Evolutionary conservation across 1,140 invertebrate species (phyloP), one percentile per base, ranked within the genome.

Genomic region (Meteorus sp.): DNA sequence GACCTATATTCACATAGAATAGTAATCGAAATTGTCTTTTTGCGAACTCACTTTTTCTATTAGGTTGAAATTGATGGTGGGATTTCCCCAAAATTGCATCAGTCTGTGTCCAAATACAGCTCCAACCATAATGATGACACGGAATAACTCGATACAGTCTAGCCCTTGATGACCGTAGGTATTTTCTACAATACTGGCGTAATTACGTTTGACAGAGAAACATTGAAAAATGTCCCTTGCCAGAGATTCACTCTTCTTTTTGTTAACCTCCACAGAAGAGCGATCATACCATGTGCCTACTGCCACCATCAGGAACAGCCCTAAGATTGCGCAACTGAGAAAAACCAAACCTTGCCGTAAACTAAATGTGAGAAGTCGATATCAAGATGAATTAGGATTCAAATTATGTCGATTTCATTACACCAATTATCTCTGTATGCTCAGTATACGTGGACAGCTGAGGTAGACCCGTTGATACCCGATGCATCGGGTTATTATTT

Each of bases 151-250:
- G 11, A 72, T 66, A 8, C 56, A 56, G 27, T 72, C 68, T 8
- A 73, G 52, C 17, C 70, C 70, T 7, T 59, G 61, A 45, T 72
- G 67, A 4, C 35, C 53, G 25, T 67, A 67, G 0, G 35, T 54
- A 0, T 58, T 45, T 19, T 52, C 50, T 11, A 66, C 62, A 1
- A 75, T 63, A 20, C 55, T 65, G 19, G 59, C 62, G 0, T 64
- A 52, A 61, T 67, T 73, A 9, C 70, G 62, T 31, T 62, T 60
- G 1, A 67, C 70, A 11, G 77, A 79, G 50, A 79, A 75, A 37
- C 75, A 78, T 15, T 71, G 65, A 1, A 78, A 25, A 11, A 71
- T 6, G 33, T 73, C 58, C 4, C 15, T 17, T 0, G 2, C 23
- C 1, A 35, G 7, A 1, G 64, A 61, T 6, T 15, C 8, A 22